Conservation (phyloP, 2,888 invertebrate genomes). For the Apodemia mormo region DNA sequence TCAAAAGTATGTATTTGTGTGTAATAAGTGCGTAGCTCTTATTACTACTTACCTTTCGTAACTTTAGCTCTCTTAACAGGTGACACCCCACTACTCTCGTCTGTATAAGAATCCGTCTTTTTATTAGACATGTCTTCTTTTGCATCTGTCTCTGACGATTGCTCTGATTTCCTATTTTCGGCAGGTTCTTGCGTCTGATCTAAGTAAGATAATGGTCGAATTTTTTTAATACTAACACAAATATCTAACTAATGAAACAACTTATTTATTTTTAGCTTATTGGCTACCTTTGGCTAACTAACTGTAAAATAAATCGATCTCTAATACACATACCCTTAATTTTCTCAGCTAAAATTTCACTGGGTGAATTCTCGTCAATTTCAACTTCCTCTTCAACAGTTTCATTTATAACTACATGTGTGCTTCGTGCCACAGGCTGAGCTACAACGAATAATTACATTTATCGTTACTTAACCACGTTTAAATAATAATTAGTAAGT, state of each 20-base stretch:
- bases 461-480: no score
- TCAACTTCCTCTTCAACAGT: conserved; percentile 67
- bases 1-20: no score
- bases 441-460: conserved; percentile 43
- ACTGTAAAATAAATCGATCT: not conserved
- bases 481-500: no score
- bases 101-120: conserved; percentile 36
- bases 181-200: conserved; percentile 41
- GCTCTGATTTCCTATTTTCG: conserved; percentile 36
- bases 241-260: no score
- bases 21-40: no score
- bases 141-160: conserved; percentile 38
- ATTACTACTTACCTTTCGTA: conserved; percentile 52
- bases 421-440: conserved; percentile 70
- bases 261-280: no score
- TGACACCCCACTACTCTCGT: conserved; percentile 62
- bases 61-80: conserved; percentile 66
- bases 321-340: conserved; percentile 31
- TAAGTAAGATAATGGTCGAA: conserved; percentile 23
- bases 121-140: conserved; percentile 31
- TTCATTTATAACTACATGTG: conserved; percentile 69
- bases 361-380: conserved; percentile 68
- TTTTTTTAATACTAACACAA: not conserved
- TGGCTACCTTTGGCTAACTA: no score
- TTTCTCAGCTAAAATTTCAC: conserved; percentile 47